Evolutionary conservation across 1,140 invertebrate genomes (phyloP), one percentile per base, ranked within the genome.

Genomic region (Eupristina koningsbergeri): DNA sequence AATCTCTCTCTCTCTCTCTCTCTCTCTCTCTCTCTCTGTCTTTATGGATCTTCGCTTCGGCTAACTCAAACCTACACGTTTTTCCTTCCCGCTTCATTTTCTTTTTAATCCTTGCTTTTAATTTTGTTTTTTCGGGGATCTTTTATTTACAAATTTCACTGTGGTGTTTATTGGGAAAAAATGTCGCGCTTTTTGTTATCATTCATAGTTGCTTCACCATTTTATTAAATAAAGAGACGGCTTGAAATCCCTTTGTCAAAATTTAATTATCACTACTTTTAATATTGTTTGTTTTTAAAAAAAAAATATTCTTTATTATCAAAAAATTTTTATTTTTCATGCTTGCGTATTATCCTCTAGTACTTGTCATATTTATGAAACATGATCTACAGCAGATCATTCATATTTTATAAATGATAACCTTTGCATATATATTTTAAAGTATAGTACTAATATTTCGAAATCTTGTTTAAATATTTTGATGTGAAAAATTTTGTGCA

Each of bases 11-110:
- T n/a, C n/a, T n/a, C n/a, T n/a, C n/a, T n/a, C n/a, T n/a, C n/a
- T n/a, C n/a, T n/a, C n/a, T n/a, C n/a, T n/a, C n/a, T n/a, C n/a
- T n/a, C n/a, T n/a, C n/a, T n/a, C n/a, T n/a, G n/a, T n/a, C n/a
- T n/a, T n/a, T n/a, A n/a, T n/a, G n/a, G n/a, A n/a, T n/a, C n/a
- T n/a, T 78, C 19, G 36, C 63, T 58, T 53, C 36, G 75, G 64
- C 47, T 79, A 79, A 78, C 75, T 84, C 85, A 74, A 69, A 85
- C 45, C 84, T 74, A 34, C 73, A 80, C 45, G n/a, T 67, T 67
- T 69, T 80, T 71, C 17, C 19, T 41, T 53, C 31, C 69, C 41
- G 45, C n/a, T 80, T 45, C 41, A 69, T 80, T 75, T 75, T 34
- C 50, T 76, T 39, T 19, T 74, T 74, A 29, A 29, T 75, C 58